A percentile compares a stretch with the other conserved stretches of the same genome.
These are phyloP conservation scores for Lateolabrax maculatus DNA, from an alignment of 2,797 vertebrate species.

Conservation along the genomic window DNA sequence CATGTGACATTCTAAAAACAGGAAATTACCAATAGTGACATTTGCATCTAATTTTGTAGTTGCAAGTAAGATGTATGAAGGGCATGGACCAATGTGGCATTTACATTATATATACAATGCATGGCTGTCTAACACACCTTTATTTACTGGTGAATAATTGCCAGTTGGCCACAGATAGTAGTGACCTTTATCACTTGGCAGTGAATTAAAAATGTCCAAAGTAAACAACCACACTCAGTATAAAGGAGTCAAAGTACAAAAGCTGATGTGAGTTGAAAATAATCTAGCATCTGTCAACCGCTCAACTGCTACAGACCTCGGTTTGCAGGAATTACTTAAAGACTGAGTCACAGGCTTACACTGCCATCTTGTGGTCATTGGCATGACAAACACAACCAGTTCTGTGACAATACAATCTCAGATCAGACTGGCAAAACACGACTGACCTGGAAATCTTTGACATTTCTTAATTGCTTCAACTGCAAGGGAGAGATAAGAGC, in stretches of 20 bases:
- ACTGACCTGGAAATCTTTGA: not conserved
- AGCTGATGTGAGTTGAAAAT: not conserved
- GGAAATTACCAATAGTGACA: not conserved
- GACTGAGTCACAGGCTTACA: constrained; percentile 4
- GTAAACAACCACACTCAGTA: constrained; percentile 22
- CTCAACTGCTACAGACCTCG: not conserved
- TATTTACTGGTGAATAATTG: constrained; percentile 47
- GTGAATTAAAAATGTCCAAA: constrained; percentile 11
- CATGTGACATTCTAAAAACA: not conserved
- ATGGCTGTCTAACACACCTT: constrained; percentile 13
- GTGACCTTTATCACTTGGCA: constrained; percentile 11
- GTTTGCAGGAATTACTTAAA: not conserved
- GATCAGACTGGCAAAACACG: not conserved
- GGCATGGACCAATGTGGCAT: not conserved
- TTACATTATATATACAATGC: not conserved
- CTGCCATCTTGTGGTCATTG: constrained; percentile 78
- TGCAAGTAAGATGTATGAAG: not conserved
- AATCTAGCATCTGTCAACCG: not conserved
- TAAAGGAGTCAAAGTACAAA: constrained; percentile 49
- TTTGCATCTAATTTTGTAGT: not conserved
- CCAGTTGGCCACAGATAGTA: constrained; percentile 25
- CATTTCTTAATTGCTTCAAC: not conserved
- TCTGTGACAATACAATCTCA: not conserved
- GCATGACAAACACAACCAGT: not conserved
- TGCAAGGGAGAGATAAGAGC: not conserved